phyloP scores from a whole-genome alignment of 2,797 vertebrate species.

The Neostethus bicornis region DNA sequence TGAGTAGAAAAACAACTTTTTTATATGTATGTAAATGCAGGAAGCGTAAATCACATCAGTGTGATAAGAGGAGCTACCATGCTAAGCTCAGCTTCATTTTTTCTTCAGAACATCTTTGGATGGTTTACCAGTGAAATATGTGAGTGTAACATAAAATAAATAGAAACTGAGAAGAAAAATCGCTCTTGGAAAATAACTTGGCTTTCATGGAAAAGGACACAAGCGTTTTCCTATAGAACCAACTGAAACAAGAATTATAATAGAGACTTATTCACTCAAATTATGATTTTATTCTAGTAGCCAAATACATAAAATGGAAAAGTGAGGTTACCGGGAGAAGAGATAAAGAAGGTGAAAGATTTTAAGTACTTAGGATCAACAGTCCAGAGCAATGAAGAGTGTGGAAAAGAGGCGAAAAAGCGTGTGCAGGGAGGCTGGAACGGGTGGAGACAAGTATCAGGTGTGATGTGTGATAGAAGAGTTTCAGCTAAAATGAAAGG shows the following conservation, averaged over 20 bases:
- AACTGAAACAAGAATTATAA: not conserved
- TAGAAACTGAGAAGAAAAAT: not conserved
- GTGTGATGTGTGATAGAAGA: too few relatives aligned
- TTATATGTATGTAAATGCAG: not conserved
- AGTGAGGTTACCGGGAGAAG: too few relatives aligned
- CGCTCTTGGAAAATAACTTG: not conserved
- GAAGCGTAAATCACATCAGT: not conserved
- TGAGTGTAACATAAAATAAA: conserved; percentile 4
- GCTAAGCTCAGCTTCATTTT: not conserved
- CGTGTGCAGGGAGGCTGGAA: too few relatives aligned
- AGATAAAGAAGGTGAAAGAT: too few relatives aligned
- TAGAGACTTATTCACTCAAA: not conserved
- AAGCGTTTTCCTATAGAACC: not conserved
- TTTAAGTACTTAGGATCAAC: too few relatives aligned
- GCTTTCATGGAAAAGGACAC: not conserved
- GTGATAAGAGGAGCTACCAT: not conserved
- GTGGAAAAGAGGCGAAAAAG: too few relatives aligned
- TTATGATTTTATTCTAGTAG: too few relatives aligned
- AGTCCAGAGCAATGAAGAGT: too few relatives aligned
- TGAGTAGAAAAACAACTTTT: not conserved
- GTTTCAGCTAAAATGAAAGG: too few relatives aligned
- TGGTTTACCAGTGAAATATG: not conserved
- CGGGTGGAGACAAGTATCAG: too few relatives aligned
- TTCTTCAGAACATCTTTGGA: not conserved
- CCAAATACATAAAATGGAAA: too few relatives aligned